Base-by-base conservation (phyloP, 2,797 vertebrate species). In the Harpagifer antarcticus region DNA sequence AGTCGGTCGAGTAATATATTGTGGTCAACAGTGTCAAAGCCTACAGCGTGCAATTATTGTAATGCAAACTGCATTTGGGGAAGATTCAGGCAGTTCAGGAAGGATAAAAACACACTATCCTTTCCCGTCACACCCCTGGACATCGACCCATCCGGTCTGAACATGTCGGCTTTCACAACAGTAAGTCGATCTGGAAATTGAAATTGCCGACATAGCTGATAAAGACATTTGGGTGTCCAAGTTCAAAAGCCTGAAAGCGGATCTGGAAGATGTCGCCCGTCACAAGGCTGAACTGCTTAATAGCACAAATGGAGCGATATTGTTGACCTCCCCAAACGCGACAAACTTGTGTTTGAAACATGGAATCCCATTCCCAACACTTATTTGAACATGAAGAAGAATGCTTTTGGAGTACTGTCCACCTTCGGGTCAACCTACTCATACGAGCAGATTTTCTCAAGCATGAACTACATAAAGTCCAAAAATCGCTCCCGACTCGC, bases 381-480 rank as follows among this genome's bases (percentile, higher is more conserved):
- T 1, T 80, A 74, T 8, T 13, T 16, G 1, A 74, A 85, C 56
- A 78, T 81, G 57, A 84, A 78, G 4, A 77, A 52, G 14, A 67
- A 77, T 63, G 60, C 69, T 20, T 52, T 71, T 81, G 82, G 42
- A 72, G 74, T 82, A 37, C 45, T 72, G 42, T 77, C 65, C 1
- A 78, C 76, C 42, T 73, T 79, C 15, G 48, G 64, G 52, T 76
- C 68, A 31, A 65, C 59, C 37, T 47, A 63, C n/a, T 2, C 48
- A 33, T 63, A 31, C 2, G 14, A 64, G 43, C 60, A 56, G 31
- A 7, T 64, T 5, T 64, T 72, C 70, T 72, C 60, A 5, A 69
- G 12, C 67, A 58, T 57, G 55, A 57, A 68, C 53, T 68, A 44
- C 37, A 54, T 68, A 10, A 56, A 68, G n/a, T 48, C 12, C 7